These are phyloP conservation scores for Eumeta japonica DNA, from an alignment of 1,140 invertebrate species.

Conservation along the genomic window DNA sequence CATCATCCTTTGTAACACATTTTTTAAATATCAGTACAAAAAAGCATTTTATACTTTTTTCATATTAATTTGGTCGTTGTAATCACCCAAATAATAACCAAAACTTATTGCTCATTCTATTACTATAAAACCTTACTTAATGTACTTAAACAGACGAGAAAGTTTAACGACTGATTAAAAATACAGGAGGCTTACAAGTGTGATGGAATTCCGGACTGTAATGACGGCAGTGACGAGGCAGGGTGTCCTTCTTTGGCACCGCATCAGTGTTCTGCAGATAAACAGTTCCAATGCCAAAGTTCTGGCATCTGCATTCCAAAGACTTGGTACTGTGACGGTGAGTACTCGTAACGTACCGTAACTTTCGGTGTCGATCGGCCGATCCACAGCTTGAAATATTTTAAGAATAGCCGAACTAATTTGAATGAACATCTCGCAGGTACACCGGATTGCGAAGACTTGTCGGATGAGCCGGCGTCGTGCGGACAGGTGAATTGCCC, in stretches of 20 bases:
- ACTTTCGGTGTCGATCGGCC: not conserved
- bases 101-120: too few species aligned
- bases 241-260: constrained; percentile 81
- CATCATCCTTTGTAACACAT: too few species aligned
- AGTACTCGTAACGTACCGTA: constrained; percentile 8
- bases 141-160: too few species aligned
- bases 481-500: constrained; percentile 79
- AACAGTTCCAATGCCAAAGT: constrained; percentile 84
- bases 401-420: too few species aligned
- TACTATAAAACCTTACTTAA: too few species aligned
- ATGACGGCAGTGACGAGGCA: constrained; percentile 88
- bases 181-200: constrained; percentile 84
- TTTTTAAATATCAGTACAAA: too few species aligned
- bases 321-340: constrained; percentile 91
- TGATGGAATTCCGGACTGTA: constrained; percentile 85
- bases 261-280: constrained; percentile 83
- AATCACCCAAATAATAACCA: too few species aligned
- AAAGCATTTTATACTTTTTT: too few species aligned
- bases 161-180: too few species aligned
- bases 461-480: constrained; percentile 83
- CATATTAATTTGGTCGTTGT: too few species aligned
- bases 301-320: constrained; percentile 90
- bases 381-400: too few species aligned
- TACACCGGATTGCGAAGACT: constrained; percentile 87
- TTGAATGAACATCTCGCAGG: constrained; percentile 18